phyloP scores from a whole-genome alignment of 2,888 invertebrate species.

The Taphrorychus bicolor region DNA sequence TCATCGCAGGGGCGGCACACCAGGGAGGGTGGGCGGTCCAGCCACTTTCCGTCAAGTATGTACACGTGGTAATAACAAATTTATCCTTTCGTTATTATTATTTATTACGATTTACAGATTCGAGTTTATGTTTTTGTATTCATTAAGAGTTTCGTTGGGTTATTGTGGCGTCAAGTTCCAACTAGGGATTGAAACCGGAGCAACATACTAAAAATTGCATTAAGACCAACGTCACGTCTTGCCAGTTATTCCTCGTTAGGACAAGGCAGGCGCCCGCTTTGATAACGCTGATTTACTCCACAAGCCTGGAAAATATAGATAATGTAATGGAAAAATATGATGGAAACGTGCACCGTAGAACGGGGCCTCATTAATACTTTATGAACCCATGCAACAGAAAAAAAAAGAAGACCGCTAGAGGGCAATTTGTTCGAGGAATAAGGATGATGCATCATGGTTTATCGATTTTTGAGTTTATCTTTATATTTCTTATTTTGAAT shows the following conservation, averaged over 20 bases:
- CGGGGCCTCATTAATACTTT: conserved; percentile 41
- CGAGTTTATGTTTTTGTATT: no score
- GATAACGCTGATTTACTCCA: conserved; percentile 61
- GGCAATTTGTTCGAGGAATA: no score
- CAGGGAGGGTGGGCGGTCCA: background rate
- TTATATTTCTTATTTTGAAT: no score
- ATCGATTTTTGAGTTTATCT: no score
- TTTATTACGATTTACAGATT: no score
- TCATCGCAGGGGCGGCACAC: conserved; percentile 1
- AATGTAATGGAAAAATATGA: conserved; percentile 61
- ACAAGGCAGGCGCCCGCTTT: conserved; percentile 46
- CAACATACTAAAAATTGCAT: conserved; percentile 56
- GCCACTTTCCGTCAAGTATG: no score
- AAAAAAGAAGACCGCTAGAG: background rate
- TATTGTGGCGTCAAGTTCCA: no score
- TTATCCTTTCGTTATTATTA: no score
- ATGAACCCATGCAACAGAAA: conserved; percentile 15
- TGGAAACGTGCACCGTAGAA: conserved; percentile 53
- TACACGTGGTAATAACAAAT: no score
- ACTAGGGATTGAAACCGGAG: conserved; percentile 40
- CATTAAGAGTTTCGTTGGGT: no score
- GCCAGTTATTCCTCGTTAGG: conserved; percentile 61
- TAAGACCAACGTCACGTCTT: conserved; percentile 57
- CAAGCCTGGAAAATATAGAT: conserved; percentile 57
- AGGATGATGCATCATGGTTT: no score